Conservation (phyloP, 2,888 invertebrate species). For the Andricus quercusramuli region DNA sequence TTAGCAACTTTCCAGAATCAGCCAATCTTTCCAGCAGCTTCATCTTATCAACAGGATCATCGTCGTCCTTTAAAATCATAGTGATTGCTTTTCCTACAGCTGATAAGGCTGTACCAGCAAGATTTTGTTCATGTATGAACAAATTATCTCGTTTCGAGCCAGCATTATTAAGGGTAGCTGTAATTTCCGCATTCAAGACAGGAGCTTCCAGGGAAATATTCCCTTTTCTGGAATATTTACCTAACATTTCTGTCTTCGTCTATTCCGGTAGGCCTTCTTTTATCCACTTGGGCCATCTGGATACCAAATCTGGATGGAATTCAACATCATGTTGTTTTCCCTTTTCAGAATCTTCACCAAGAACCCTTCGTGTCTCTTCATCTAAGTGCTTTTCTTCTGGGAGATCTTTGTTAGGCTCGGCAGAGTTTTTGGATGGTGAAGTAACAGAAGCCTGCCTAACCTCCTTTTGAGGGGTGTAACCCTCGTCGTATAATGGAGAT, state of each 20-base stretch:
- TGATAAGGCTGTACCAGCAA: constrained; percentile 49
- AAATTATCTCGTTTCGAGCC: constrained; percentile 44
- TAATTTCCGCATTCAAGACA: too few relatives aligned
- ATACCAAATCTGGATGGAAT: too few relatives aligned
- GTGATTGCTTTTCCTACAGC: constrained; percentile 50
- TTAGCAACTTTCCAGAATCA: constrained; percentile 43
- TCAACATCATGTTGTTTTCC: too few relatives aligned
- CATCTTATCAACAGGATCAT: constrained; percentile 42
- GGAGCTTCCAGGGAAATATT: constrained; percentile 24
- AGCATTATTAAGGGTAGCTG: constrained; percentile 32
- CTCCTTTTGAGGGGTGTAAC: too few relatives aligned
- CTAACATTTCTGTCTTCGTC: constrained; percentile 41
- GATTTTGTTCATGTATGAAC: constrained; percentile 49
- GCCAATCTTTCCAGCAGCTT: constrained; percentile 44
- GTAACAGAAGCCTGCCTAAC: too few relatives aligned
- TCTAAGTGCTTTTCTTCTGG: too few relatives aligned
- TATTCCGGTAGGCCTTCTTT: constrained; percentile 43
- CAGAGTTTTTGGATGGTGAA: too few relatives aligned
- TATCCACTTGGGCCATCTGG: too few relatives aligned
- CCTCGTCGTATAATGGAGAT: too few relatives aligned
- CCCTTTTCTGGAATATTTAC: constrained; percentile 50
- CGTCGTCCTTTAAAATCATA: neutral
- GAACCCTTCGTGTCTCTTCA: too few relatives aligned
- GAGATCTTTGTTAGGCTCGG: too few relatives aligned
- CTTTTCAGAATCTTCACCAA: too few relatives aligned